Evolutionary conservation across 2,797 vertebrate species (phyloP).

Genomic region (Corythornis leucogaster): DNA sequence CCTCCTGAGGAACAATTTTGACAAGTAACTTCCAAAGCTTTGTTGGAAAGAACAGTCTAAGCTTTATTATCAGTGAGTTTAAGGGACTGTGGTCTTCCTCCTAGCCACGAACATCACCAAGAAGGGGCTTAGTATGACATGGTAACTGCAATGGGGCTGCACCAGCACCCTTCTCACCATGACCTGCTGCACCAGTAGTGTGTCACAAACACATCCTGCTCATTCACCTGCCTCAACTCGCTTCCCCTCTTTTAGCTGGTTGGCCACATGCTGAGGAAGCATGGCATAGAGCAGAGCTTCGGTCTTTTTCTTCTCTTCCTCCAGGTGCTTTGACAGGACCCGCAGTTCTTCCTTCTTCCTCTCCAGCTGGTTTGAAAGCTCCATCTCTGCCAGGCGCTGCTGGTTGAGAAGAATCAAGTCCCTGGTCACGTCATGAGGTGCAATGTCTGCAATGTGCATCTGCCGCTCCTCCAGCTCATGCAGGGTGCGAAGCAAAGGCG

Average conservation of each 20-base stretch:
- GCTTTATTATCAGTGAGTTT: not conserved
- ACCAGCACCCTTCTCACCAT: not conserved
- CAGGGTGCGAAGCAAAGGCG: constrained; percentile 80
- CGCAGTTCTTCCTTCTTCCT: constrained; percentile 84
- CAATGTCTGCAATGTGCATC: constrained; percentile 86
- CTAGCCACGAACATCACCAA: not conserved
- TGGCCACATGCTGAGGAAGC: constrained; percentile 85
- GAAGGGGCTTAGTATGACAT: not conserved
- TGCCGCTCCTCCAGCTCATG: constrained; percentile 83
- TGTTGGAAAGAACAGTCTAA: not conserved
- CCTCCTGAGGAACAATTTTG: not conserved
- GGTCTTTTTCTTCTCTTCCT: constrained; percentile 83
- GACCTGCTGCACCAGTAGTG: not conserved
- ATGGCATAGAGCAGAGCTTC: constrained; percentile 85
- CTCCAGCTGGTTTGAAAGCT: constrained; percentile 85
- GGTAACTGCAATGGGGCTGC: not conserved
- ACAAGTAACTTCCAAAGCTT: not conserved
- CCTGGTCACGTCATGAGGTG: constrained; percentile 83
- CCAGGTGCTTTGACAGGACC: constrained; percentile 81
- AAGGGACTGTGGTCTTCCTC: not conserved
- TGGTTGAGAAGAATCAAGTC: constrained; percentile 86
- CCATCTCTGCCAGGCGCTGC: constrained; percentile 83
- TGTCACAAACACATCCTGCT: not conserved
- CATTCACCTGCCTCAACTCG: constrained; percentile 84
- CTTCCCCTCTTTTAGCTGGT: constrained; percentile 85